Percentiles rank a stretch among this genome's conserved stretches.
Conservation (phyloP, 2,797 vertebrate genomes). For the Aselliscus stoliczkanus region DNA sequence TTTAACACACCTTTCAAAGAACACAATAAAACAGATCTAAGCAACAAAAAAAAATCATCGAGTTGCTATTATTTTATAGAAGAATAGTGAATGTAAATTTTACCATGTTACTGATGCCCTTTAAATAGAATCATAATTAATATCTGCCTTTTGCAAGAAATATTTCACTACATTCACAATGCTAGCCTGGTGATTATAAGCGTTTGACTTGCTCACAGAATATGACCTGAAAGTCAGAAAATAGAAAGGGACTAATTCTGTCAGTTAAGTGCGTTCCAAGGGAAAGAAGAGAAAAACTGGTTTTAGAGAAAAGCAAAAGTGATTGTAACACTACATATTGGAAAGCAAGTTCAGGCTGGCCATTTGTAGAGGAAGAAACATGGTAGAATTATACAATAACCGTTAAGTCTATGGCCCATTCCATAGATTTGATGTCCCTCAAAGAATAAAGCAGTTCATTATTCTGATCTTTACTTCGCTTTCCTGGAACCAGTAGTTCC, state of each 20-base stretch:
- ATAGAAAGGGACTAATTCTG: conserved; percentile 19
- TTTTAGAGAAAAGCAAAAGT: background rate
- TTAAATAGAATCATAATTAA: conserved; percentile 67
- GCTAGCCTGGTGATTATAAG: conserved; percentile 23
- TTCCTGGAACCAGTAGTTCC: background rate
- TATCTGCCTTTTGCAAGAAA: conserved; percentile 57
- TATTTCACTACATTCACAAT: conserved; percentile 48
- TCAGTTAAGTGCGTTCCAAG: background rate
- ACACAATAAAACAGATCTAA: conserved; percentile 48
- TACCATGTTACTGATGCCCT: conserved; percentile 46
- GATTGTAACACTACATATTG: background rate
- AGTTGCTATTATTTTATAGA: conserved; percentile 53
- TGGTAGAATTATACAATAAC: background rate
- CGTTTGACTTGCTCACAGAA: conserved; percentile 37
- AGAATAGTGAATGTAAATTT: conserved; percentile 57
- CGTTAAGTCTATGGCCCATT: background rate
- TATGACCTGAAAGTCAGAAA: conserved; percentile 42
- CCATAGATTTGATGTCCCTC: background rate
- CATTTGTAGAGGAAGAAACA: background rate
- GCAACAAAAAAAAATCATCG: background rate
- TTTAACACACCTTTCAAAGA: conserved; percentile 50
- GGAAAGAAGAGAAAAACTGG: background rate
- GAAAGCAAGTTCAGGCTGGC: background rate
- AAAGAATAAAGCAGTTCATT: background rate
- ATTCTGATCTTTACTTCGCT: background rate